Evolutionary conservation across 2,888 invertebrate species (phyloP).

Genomic region (Andrena trimmerana): DNA sequence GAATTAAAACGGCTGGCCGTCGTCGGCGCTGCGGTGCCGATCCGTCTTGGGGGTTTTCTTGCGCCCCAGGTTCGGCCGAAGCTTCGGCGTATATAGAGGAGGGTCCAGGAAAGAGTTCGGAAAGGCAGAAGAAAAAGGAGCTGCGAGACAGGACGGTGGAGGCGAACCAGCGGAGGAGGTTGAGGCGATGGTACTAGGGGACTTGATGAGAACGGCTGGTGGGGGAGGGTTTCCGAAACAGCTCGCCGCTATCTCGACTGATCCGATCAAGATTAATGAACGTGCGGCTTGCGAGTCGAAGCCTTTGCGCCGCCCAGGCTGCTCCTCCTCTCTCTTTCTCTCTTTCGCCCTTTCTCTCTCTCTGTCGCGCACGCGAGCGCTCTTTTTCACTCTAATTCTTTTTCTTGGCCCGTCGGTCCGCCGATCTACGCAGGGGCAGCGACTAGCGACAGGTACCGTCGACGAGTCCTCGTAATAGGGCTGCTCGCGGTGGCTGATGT

Average conservation of each 20-base stretch:
- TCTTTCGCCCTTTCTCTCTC: slow-evolving; percentile 42
- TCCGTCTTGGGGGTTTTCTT: slow-evolving; percentile 69
- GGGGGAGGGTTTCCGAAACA: slow-evolving; percentile 84
- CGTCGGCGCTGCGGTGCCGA: slow-evolving; percentile 67
- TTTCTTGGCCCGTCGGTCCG: slow-evolving; percentile 37
- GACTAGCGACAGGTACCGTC: slow-evolving; percentile 79
- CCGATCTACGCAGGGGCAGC: slow-evolving; percentile 71
- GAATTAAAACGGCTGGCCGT: slow-evolving; percentile 72
- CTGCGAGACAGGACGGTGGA: slow-evolving; percentile 62
- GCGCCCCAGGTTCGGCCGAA: slow-evolving; percentile 57
- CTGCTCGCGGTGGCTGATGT: slow-evolving; percentile 64
- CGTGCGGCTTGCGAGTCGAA: slow-evolving; percentile 87
- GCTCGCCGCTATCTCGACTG: slow-evolving; percentile 85
- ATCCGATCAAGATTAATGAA: slow-evolving; percentile 86
- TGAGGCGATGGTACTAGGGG: slow-evolving; percentile 75
- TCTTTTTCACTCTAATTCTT: slow-evolving; percentile 51
- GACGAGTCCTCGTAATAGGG: slow-evolving; percentile 72
- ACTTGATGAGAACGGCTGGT: slow-evolving; percentile 79
- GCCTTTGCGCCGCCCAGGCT: slow-evolving; percentile 79
- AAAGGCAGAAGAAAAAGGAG: slow-evolving; percentile 72
- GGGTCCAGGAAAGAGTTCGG: slow-evolving; percentile 73
- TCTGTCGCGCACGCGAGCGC: slow-evolving; percentile 6
- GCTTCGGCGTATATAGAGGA: slow-evolving; percentile 46
- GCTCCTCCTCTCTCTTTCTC: slow-evolving; percentile 58
- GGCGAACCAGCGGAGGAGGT: slow-evolving; percentile 61